Conservation (phyloP, 2,797 vertebrate species). For the Enteromius paludinosus region DNA sequence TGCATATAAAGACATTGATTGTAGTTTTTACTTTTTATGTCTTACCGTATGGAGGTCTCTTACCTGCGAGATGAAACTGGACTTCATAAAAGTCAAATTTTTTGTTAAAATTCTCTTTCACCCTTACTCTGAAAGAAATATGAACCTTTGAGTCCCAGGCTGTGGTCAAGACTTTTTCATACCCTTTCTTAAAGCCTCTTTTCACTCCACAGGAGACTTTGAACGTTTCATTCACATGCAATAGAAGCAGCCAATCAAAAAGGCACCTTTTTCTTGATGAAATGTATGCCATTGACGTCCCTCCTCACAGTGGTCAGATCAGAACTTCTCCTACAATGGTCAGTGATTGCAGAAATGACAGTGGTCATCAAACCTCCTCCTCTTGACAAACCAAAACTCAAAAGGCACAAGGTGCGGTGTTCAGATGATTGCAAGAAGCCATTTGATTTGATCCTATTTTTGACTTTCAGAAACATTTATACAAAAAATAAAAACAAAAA, state of each 20-base stretch:
- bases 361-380: neutral
- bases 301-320: neutral
- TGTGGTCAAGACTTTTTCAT: neutral
- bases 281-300: neutral
- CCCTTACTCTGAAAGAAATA: neutral
- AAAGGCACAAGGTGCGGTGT: neutral
- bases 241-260: neutral
- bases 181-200: neutral
- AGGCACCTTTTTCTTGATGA: neutral
- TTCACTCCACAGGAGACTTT: neutral
- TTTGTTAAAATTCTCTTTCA: neutral
- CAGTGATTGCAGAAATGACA: constrained; percentile 2
- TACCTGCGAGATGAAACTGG: neutral
- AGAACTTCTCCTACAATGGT: neutral
- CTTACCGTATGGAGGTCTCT: neutral
- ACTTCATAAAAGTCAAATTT: neutral
- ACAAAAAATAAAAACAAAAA: neutral
- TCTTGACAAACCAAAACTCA: neutral
- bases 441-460: neutral
- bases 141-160: constrained; percentile 5
- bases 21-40: neutral
- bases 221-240: neutral
- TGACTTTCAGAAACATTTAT: neutral
- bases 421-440: neutral
- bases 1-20: neutral